Evolutionary conservation across 2,797 vertebrate genomes (phyloP), one percentile per base, ranked within the genome.

Genomic region (Falco columbarius): DNA sequence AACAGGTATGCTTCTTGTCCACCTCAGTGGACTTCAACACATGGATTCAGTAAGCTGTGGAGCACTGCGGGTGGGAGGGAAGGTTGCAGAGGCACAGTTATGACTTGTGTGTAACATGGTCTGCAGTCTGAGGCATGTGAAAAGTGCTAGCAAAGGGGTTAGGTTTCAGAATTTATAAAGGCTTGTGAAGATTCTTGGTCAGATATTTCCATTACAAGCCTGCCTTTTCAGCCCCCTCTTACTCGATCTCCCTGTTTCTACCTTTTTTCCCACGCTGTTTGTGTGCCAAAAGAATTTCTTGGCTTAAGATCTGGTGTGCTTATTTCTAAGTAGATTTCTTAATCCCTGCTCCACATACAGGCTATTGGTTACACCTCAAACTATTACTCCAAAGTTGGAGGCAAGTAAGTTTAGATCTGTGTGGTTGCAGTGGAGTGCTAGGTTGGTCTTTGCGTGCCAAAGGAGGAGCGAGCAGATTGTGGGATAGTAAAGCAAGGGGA

Each of bases 381-480:
- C 38, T 38, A 38, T 38, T 38, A 38, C 38, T 38, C 38, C 32
- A 3, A 26, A 62, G 55, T 56, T 76, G 68, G 24, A 80, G 68
- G 71, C 67, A 73, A 49, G 7, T 54, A 38, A 46, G 68, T 81
- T 90, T 61, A 38, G 72, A 29, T 72, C 19, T 38, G 11, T 42
- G 46, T 58, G 80, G 26, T 32, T 88, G 87, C 29, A 13, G 11
- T 34, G 22, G 65, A 68, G 23, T 5, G 19, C 84, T 81, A 58
- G 24, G 65, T 92, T 30, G 56, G 2, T 86, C 81, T 30, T 83
- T 0, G 1, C 71, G 13, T 1, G 16, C 30, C 32, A 16, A 66
- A 86, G 46, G 70, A 93, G 66, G 38, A 89, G 77, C 92, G 34
- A 90, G 77, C 92, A 75, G 86, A 65, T n/a, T 83, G 79, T 73